Evolutionary conservation across 2,113 vertebrate species (phyloP).

Genomic region (Pelodiscus sinensis): DNA sequence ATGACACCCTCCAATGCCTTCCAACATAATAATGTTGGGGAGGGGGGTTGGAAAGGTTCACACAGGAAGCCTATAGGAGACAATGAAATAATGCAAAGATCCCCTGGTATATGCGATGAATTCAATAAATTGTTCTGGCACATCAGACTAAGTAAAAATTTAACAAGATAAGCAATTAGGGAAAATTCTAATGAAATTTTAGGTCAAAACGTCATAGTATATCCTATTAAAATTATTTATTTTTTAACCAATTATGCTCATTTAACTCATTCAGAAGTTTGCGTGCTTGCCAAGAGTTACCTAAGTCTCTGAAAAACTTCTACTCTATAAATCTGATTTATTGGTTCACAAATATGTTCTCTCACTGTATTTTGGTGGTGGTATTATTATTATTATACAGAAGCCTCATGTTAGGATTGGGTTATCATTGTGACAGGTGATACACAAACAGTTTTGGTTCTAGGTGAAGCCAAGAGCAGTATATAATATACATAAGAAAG

Average conservation of each 20-base stretch:
- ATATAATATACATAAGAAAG: not conserved
- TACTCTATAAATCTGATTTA: not conserved
- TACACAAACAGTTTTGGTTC: not conserved
- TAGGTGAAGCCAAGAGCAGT: not conserved
- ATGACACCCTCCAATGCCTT: not conserved
- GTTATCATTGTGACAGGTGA: not conserved
- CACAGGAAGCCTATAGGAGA: not conserved
- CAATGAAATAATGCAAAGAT: not conserved
- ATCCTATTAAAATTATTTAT: not conserved
- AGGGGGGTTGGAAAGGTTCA: not conserved
- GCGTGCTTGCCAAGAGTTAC: not conserved
- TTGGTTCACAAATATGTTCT: conserved; percentile 7
- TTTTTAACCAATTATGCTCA: not conserved
- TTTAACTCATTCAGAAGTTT: not conserved
- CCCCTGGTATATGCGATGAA: not conserved
- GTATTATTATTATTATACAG: not conserved
- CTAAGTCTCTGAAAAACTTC: not conserved
- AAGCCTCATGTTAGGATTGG: not conserved
- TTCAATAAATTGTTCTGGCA: not conserved
- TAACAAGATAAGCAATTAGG: not conserved
- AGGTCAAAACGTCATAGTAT: not conserved
- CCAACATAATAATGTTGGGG: not conserved
- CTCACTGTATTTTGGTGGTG: not conserved
- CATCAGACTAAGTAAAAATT: not conserved
- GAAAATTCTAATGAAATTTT: not conserved